Evolutionary conservation across 2,113 vertebrate species (phyloP).

Genomic region (Turnix velox): DNA sequence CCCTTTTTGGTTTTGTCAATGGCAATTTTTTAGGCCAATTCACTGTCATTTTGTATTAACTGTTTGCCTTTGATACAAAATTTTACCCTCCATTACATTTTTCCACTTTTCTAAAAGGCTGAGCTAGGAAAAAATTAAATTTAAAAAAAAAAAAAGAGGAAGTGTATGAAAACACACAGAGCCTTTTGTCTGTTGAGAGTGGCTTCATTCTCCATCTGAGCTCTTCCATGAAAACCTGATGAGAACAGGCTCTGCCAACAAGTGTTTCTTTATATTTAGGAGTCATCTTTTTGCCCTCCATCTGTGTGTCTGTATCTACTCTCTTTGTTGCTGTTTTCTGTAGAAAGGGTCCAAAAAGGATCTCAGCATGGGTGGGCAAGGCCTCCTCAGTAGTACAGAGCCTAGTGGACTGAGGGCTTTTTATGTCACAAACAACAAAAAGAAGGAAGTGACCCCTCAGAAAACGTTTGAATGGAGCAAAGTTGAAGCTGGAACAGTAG

Average conservation of each 20-base stretch:
- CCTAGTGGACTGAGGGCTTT: neutral
- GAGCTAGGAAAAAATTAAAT: neutral
- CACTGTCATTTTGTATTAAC: neutral
- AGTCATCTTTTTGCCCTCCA: neutral
- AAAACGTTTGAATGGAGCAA: neutral
- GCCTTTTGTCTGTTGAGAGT: neutral
- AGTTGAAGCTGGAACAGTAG: neutral
- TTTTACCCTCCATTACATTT: neutral
- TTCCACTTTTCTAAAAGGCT: neutral
- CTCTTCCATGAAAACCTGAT: neutral
- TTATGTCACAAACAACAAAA: neutral
- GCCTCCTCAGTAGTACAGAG: neutral
- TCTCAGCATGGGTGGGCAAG: neutral
- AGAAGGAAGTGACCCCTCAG: neutral
- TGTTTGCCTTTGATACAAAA: neutral
- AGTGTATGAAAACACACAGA: neutral
- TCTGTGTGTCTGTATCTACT: neutral
- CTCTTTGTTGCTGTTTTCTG: neutral
- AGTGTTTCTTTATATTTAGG: neutral
- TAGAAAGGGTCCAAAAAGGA: neutral
- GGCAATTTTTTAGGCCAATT: neutral
- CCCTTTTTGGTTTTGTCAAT: neutral
- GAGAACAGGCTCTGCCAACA: neutral
- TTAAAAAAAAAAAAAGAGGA: rapidly evolving
- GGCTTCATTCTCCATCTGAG: neutral